Percentiles rank a stretch among this genome's conserved stretches.
Conservation (phyloP, 2,797 vertebrate species). For the Mergus octosetaceus region DNA sequence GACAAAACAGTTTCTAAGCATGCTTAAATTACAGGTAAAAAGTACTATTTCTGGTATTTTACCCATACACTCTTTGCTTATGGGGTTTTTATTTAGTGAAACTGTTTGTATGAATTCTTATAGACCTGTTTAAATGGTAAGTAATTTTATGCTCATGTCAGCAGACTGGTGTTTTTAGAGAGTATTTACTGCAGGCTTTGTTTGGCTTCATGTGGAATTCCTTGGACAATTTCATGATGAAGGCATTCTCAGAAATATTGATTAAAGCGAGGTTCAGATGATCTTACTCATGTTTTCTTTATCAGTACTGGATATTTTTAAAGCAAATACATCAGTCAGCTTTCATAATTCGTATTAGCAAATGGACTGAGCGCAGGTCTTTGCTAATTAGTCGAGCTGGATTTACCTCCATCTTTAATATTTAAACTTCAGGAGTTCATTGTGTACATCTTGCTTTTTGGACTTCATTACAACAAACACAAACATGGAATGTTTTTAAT, state of each 20-base stretch:
- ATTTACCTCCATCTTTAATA: not conserved
- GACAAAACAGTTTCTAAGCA: not conserved
- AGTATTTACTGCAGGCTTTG: not conserved
- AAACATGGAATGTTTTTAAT: not conserved
- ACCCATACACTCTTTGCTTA: not conserved
- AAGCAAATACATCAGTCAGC: not conserved
- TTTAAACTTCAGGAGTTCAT: not conserved
- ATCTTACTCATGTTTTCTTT: not conserved
- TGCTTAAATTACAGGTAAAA: not conserved
- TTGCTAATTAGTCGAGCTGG: not conserved
- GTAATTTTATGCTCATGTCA: not conserved
- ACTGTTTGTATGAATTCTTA: not conserved
- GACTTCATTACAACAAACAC: not conserved
- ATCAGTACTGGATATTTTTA: not conserved
- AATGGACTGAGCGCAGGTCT: not conserved
- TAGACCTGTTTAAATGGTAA: not conserved
- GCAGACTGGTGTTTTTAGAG: not conserved
- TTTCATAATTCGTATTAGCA: not conserved
- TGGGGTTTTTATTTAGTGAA: not conserved
- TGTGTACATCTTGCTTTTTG: not conserved
- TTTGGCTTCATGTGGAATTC: not conserved
- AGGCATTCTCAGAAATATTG: not conserved
- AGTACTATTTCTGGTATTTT: not conserved
- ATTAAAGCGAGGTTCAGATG: not conserved
- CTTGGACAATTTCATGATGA: not conserved